These are phyloP conservation scores for Diplazon laetatorius DNA, from an alignment of 2,888 invertebrate genomes.

Conservation along the genomic window DNA sequence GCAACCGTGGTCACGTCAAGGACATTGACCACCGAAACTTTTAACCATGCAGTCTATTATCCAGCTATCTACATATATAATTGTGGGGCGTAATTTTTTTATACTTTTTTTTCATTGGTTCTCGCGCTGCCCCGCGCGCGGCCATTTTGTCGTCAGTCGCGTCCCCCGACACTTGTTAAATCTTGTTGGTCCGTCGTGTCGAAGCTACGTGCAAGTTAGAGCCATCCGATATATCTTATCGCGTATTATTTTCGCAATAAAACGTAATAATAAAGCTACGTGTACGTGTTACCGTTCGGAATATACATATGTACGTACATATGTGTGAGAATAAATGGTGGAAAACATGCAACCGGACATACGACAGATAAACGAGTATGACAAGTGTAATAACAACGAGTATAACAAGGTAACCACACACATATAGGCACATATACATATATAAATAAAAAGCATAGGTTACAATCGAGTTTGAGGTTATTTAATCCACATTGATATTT, in stretches of 20 bases:
- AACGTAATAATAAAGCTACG: constrained; percentile 53
- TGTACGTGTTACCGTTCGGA: constrained; percentile 40
- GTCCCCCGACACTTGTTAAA: constrained; percentile 14
- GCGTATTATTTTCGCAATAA: constrained; percentile 13
- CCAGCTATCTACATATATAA: constrained; percentile 1
- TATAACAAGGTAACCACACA: constrained; percentile 17
- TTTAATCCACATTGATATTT: constrained; percentile 20
- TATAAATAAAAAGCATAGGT: constrained; percentile 26
- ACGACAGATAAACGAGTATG: constrained; percentile 23
- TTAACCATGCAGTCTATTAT: background rate
- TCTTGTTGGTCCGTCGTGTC: constrained; percentile 2
- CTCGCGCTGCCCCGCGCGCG: constrained; percentile 36
- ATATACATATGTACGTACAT: constrained; percentile 11
- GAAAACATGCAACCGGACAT: constrained; percentile 58
- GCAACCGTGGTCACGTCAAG: background rate
- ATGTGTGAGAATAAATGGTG: background rate
- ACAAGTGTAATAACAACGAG: background rate
- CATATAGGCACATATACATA: too few relatives aligned
- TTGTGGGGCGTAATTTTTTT: background rate
- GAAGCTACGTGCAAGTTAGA: constrained; percentile 26
- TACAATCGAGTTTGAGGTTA: constrained; percentile 11
- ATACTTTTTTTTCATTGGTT: too few relatives aligned
- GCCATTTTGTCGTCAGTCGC: constrained; percentile 44
- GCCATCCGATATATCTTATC: constrained; percentile 14
- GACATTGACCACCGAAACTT: background rate